Evolutionary conservation across 2,888 invertebrate genomes (phyloP), one percentile per base, ranked within the genome.

Genomic region (Ormyrus labotus): DNA sequence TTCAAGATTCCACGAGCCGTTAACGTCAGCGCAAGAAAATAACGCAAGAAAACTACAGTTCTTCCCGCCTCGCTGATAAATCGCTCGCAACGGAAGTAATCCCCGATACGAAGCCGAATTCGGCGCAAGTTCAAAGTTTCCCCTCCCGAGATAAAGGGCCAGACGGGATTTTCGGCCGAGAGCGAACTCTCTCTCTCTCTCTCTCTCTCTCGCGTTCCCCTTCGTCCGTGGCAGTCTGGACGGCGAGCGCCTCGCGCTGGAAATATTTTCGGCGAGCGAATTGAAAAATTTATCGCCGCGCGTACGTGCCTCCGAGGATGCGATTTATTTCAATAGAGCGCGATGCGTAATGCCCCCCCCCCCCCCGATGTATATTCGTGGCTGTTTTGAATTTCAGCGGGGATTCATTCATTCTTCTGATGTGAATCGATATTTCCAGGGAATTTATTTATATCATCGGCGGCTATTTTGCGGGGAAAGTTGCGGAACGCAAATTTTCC

Each of bases 111-210:
- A 19, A 19, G 0, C 0, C 19, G 0, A 19, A 19, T 19, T 19
- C 19, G 2, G 19, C 19, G 19, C 19, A 19, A 78, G 78, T 73
- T 78, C 73, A 78, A 78, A 78, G 78, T 78, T 78, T 78, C 57
- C 47, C 53, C 72, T 65, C 65, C 60, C 71, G 13, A 72, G 63
- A 70, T 76, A 76, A 63, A 71, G 65, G 50, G 71, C 65, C 51
- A 55, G 65, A 58, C 45, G 60, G 67, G 53, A 65, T 78, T 67
- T 45, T 45, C 13, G 9, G 10, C 11, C n/a, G n/a, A 5, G 47
- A 61, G 55, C 47, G 48, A 65, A 57, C 50, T 68, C 47, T 47
- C 34, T 57, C 19, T 11, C 6, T 3, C 19, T 50, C 61, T 63
- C 34, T 63, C 48, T 63, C 51, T 53, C 6, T 7, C 57, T n/a